Evolutionary conservation across 2,888 invertebrate genomes (phyloP).

Genomic region (Ariolimax columbianus): DNA sequence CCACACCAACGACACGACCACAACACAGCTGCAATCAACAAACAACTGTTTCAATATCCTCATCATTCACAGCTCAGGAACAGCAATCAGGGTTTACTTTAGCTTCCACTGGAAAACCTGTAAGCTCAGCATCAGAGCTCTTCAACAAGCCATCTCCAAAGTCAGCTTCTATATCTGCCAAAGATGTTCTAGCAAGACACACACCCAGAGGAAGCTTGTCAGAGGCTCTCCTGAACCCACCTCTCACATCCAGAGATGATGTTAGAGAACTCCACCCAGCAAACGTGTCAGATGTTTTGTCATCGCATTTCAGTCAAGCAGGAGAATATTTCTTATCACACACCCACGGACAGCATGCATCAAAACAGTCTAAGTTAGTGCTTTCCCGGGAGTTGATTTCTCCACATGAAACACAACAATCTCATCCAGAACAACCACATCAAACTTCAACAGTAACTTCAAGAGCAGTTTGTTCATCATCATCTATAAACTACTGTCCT

Average conservation of each 20-base stretch:
- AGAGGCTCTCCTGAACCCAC: neutral
- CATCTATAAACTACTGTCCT: neutral
- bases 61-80: constrained; percentile 23
- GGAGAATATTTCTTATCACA: neutral
- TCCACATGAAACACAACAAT: neutral
- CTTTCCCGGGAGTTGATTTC: neutral
- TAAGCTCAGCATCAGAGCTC: neutral
- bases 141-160: neutral
- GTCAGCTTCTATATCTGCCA: neutral
- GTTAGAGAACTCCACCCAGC: constrained; percentile 24
- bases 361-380: neutral
- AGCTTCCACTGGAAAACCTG: constrained; percentile 32
- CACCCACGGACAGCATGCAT: neutral
- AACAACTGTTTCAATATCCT: neutral
- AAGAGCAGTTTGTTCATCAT: neutral
- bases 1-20: constrained; percentile 3
- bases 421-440: neutral
- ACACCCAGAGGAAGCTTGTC: neutral
- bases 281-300: constrained; percentile 4
- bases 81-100: constrained; percentile 19
- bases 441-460: neutral
- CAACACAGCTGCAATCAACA: neutral
- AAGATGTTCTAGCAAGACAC: neutral
- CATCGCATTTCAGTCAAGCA: neutral
- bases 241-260: constrained; percentile 1